These are phyloP conservation scores for Corythaeola cristata DNA, from an alignment of 2,113 vertebrate genomes.

Conservation along the genomic window DNA sequence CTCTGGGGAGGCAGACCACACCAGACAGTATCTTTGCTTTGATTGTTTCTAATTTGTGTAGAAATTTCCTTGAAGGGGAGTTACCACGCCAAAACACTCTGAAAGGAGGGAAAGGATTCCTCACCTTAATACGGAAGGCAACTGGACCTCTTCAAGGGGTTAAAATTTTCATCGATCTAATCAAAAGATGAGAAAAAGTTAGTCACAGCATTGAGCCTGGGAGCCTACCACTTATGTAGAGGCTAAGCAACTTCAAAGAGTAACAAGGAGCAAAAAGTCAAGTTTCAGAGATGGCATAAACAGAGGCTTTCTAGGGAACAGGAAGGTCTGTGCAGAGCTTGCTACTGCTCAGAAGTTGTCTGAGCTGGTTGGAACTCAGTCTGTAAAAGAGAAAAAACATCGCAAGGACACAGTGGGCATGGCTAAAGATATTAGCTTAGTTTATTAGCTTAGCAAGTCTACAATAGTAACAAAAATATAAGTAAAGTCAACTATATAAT, in stretches of 20 bases:
- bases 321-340: background rate
- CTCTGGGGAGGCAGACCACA: background rate
- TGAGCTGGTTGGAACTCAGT: background rate
- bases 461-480: background rate
- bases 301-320: background rate
- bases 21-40: background rate
- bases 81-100: background rate
- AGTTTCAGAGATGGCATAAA: background rate
- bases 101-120: background rate
- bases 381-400: background rate
- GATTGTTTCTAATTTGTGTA: background rate
- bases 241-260: background rate
- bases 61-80: background rate
- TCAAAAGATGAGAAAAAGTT: background rate
- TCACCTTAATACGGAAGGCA: background rate
- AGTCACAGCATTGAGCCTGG: background rate
- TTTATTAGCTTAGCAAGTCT: background rate
- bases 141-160: background rate
- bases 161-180: background rate
- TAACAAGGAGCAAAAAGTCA: background rate
- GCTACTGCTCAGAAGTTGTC: accelerated
- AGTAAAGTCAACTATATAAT: background rate
- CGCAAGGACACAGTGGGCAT: background rate
- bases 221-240: background rate
- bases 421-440: background rate